These are phyloP conservation scores for Tridacna gigas DNA, from an alignment of 2,888 invertebrate genomes.

Conservation along the genomic window DNA sequence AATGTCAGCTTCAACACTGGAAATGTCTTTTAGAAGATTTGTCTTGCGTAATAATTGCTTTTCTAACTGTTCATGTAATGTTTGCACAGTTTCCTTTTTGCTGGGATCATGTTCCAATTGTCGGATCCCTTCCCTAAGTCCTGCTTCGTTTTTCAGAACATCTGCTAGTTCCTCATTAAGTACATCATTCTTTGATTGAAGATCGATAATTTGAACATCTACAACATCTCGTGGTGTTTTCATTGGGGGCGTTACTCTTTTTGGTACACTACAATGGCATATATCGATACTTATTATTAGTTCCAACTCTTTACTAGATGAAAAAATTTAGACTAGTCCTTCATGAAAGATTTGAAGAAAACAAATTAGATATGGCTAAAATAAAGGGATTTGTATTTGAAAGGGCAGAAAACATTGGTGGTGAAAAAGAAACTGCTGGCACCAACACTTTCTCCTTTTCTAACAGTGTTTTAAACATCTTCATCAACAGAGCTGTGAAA, in stretches of 20 bases:
- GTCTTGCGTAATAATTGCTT: constrained; percentile 68
- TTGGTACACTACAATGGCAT: constrained; percentile 60
- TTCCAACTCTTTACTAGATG: too few species aligned
- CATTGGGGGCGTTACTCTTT: constrained; percentile 62
- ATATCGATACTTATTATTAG: background rate
- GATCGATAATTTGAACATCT: constrained; percentile 75
- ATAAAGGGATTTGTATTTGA: too few species aligned
- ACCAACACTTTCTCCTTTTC: too few species aligned
- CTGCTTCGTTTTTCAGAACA: constrained; percentile 72
- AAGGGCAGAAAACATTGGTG: too few species aligned
- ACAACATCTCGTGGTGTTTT: constrained; percentile 71
- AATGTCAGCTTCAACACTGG: constrained; percentile 75
- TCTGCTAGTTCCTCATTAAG: constrained; percentile 75
- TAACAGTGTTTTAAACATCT: too few species aligned
- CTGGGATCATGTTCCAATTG: constrained; percentile 63
- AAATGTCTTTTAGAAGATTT: constrained; percentile 73
- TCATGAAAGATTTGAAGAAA: too few species aligned
- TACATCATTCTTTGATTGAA: constrained; percentile 74
- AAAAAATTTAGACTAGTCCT: too few species aligned
- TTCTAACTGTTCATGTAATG: constrained; percentile 69
- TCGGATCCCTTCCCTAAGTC: constrained; percentile 74
- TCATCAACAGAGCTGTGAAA: too few species aligned
- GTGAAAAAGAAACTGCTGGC: too few species aligned
- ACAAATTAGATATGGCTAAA: too few species aligned
- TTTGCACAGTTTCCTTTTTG: constrained; percentile 40